phyloP scores from a whole-genome alignment of 1,140 invertebrate genomes.

The Hesperophylax magnus region DNA sequence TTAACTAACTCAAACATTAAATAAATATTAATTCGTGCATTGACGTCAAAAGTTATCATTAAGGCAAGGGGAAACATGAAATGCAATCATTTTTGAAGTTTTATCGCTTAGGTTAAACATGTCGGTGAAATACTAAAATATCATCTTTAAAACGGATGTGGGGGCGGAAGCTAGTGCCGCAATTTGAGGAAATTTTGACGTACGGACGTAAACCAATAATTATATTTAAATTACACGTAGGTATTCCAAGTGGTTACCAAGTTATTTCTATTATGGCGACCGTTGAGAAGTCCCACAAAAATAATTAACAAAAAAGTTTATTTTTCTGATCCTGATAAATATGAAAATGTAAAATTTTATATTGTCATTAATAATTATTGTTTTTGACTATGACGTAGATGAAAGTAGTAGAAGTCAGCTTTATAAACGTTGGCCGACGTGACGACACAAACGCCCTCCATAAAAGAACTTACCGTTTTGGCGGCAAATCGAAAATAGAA shows the following conservation, averaged over 20 bases:
- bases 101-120: neutral
- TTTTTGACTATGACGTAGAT: too few relatives aligned
- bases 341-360: neutral
- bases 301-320: neutral
- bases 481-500: too few relatives aligned
- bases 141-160: conserved; percentile 18
- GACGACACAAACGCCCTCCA: too few relatives aligned
- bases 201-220: neutral
- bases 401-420: too few relatives aligned
- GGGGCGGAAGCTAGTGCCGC: conserved; percentile 2
- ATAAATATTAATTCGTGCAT: too few relatives aligned
- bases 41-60: neutral
- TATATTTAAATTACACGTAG: neutral
- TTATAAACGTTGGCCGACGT: too few relatives aligned
- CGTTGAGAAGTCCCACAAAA: neutral
- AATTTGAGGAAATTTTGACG: conserved; percentile 1
- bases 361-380: too few relatives aligned
- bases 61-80: neutral
- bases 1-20: too few relatives aligned
- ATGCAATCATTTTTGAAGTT: neutral
- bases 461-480: too few relatives aligned
- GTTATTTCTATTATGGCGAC: neutral
- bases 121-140: neutral
- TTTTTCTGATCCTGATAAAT: neutral
- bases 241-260: neutral